Evolutionary conservation across 1,140 invertebrate species (phyloP), one percentile per base, ranked within the genome.

Genomic region (Scaptomyza pallida): DNA sequence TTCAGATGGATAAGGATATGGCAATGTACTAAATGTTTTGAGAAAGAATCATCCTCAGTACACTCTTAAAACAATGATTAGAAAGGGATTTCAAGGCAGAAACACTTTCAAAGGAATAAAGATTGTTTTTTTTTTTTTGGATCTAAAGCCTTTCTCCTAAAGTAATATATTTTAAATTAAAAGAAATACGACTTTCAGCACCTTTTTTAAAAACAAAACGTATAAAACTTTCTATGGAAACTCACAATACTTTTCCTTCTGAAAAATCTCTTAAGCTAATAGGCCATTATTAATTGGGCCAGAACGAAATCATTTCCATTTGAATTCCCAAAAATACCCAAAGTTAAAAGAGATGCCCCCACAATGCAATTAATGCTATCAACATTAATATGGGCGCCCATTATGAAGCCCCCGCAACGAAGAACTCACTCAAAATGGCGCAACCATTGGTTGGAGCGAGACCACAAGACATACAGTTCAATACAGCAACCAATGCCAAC

Each of bases 401-500:
- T 67, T 56, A 61, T 56, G 56, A 41, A 65, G 75, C 64, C 45
- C 62, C 60, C 52, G 45, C 43, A n/a, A 54, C 21, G 26, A 26
- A 45, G 30, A 50, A 44, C 43, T 47, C 26, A 13, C 51, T 35
- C 67, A 86, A 86, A 86, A 86, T 86, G 82, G 82, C 83, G 82
- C 61, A 40, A 8, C 13, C 15, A 6, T 37, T 8, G 3, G 47
- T 19, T n/a, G 52, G 51, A 86, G 75, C 40, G 78, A 48, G 82
- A 86, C 50, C 35, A 60, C 78, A 21, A 13, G 45, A 44, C 33
- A 44, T 50, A 35, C 12, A 17, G 33, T 5, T 10, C 26, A 48
- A 68, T 6, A 57, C 55, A 47, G 33, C 75, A 52, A 51, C 82
- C 82, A 86, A 86, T 86, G 67, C 55, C 48, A 56, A 60, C 9